Conservation (phyloP, 2,888 invertebrate species). For the Epistrophe eligans region DNA sequence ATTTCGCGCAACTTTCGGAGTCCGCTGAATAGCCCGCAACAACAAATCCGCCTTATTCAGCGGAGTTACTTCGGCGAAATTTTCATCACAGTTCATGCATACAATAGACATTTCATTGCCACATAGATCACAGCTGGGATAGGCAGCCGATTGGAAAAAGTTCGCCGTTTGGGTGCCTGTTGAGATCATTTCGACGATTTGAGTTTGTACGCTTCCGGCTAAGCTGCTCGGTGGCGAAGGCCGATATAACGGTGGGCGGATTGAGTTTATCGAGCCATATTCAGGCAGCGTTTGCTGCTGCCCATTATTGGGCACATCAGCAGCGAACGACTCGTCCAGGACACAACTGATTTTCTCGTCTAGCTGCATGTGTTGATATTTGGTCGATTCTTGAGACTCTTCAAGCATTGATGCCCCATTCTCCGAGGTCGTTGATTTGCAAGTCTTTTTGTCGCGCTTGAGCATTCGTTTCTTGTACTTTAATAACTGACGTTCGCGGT, state of each 20-base stretch:
- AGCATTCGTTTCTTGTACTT: constrained; percentile 84
- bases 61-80: constrained; percentile 79
- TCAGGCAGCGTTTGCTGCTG: constrained; percentile 74
- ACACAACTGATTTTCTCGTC: constrained; percentile 58
- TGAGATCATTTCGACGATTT: constrained; percentile 82
- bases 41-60: constrained; percentile 85
- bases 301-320: constrained; percentile 61
- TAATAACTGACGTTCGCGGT: constrained; percentile 83
- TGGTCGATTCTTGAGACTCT: constrained; percentile 45
- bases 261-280: constrained; percentile 78
- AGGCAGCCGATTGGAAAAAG: constrained; percentile 63
- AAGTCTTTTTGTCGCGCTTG: constrained; percentile 82
- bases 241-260: constrained; percentile 78
- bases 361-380: constrained; percentile 66
- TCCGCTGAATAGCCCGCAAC: constrained; percentile 86
- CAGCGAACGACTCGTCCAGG: constrained; percentile 53
- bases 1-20: constrained; percentile 83
- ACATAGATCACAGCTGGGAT: constrained; percentile 79
- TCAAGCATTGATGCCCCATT: constrained; percentile 34
- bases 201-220: constrained; percentile 77
- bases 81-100: constrained; percentile 81
- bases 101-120: constrained; percentile 83
- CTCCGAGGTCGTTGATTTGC: constrained; percentile 75
- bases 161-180: constrained; percentile 83
- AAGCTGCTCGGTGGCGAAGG: constrained; percentile 70